A percentile compares a stretch with the other conserved stretches of the same genome.
phyloP scores from a whole-genome alignment of 2,797 vertebrate genomes.

The Lepilemur septentrionalis region DNA sequence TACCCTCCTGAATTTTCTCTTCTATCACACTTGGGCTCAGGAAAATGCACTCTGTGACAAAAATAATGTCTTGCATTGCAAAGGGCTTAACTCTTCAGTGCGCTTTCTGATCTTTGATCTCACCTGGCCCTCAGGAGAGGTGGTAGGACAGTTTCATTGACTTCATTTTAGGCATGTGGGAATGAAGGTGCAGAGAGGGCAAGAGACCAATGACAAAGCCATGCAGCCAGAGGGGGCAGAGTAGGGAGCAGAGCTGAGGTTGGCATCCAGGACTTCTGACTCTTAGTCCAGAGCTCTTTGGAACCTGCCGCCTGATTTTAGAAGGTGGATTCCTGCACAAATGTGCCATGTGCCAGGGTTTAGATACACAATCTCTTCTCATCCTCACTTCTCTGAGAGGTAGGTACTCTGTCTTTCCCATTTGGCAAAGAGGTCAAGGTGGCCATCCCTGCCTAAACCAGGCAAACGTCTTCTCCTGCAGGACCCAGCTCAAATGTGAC shows the following conservation, averaged over 20 bases:
- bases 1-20: neutral
- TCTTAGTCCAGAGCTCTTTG: neutral
- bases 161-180: neutral
- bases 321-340: neutral
- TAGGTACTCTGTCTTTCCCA: neutral
- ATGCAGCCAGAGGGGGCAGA: neutral
- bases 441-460: neutral
- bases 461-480: neutral
- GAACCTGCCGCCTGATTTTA: neutral
- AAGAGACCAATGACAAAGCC: neutral
- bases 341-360: neutral
- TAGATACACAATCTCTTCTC: neutral
- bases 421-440: neutral
- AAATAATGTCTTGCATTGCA: neutral
- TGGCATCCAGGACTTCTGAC: neutral
- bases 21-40: neutral
- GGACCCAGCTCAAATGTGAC: neutral
- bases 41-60: neutral
- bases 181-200: neutral
- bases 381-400: neutral
- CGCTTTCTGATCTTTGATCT: neutral
- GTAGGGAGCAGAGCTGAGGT: neutral
- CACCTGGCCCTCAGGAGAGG: neutral
- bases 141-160: neutral
- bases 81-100: neutral